Conservation (phyloP, 2,797 vertebrate genomes). For the Poecilia picta region DNA sequence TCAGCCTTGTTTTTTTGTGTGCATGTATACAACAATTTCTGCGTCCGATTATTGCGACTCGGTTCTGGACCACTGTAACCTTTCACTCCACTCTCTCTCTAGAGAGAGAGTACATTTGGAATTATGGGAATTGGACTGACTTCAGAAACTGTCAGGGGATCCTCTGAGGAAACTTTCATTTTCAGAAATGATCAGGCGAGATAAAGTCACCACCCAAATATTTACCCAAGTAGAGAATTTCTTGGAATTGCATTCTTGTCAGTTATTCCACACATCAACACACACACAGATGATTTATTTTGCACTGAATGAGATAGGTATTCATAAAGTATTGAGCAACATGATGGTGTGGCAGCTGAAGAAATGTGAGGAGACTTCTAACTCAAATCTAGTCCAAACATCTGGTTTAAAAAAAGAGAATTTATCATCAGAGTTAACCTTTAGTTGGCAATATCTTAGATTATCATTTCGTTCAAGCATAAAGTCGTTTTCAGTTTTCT, state of each 20-base stretch:
- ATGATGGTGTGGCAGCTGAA: neutral
- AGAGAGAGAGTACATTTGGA: neutral
- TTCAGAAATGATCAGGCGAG: conserved; percentile 17
- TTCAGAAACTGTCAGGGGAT: neutral
- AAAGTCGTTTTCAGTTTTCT: neutral
- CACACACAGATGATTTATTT: neutral
- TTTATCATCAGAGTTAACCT: neutral
- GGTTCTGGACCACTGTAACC: neutral
- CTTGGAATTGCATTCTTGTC: conserved; percentile 4
- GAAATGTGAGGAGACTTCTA: conserved; percentile 1
- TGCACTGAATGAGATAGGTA: neutral
- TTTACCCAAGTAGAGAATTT: neutral
- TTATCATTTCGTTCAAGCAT: neutral
- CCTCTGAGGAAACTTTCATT: conserved; percentile 13
- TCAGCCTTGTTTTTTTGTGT: neutral
- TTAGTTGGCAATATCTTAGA: neutral
- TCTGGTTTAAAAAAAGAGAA: neutral
- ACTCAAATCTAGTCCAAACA: neutral
- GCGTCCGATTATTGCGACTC: neutral
- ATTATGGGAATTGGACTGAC: neutral
- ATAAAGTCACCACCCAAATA: conserved; percentile 18
- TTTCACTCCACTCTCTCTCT: neutral
- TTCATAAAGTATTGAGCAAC: neutral
- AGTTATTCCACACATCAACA: neutral
- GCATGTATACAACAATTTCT: neutral